A percentile compares a stretch with the other conserved stretches of the same genome.
Conservation (phyloP, 2,113 vertebrate species). For the Strix uralensis region DNA sequence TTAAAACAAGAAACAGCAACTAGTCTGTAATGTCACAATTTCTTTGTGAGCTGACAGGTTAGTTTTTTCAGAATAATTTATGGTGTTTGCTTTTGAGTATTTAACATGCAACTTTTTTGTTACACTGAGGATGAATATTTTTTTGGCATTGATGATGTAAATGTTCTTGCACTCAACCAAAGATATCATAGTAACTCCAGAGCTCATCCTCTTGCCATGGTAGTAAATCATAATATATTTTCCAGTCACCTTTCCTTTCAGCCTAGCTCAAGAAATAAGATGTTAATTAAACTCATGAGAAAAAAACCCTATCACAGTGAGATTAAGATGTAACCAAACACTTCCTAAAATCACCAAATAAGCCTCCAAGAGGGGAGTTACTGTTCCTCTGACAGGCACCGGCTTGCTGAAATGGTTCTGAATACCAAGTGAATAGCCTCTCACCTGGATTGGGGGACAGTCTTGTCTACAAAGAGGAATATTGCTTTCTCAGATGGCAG, state of each 20-base stretch:
- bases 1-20: not conserved
- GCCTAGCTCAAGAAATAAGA: not conserved
- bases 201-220: not conserved
- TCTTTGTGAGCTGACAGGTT: not conserved
- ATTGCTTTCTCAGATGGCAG: conserved; percentile 99
- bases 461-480: conserved; percentile 99
- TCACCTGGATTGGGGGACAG: conserved; percentile 98
- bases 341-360: not conserved
- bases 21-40: not conserved
- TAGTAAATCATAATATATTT: not conserved
- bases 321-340: not conserved
- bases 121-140: not conserved
- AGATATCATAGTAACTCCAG: fast-evolving
- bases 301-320: not conserved
- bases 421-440: conserved; percentile 11
- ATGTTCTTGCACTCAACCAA: not conserved
- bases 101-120: not conserved
- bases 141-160: not conserved
- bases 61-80: not conserved
- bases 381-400: not conserved
- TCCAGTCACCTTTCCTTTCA: not conserved
- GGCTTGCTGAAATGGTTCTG: not conserved
- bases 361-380: not conserved
- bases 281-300: not conserved
- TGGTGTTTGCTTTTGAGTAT: not conserved